Conservation (phyloP, 1,140 invertebrate species). For the Tachypleus tridentatus region DNA sequence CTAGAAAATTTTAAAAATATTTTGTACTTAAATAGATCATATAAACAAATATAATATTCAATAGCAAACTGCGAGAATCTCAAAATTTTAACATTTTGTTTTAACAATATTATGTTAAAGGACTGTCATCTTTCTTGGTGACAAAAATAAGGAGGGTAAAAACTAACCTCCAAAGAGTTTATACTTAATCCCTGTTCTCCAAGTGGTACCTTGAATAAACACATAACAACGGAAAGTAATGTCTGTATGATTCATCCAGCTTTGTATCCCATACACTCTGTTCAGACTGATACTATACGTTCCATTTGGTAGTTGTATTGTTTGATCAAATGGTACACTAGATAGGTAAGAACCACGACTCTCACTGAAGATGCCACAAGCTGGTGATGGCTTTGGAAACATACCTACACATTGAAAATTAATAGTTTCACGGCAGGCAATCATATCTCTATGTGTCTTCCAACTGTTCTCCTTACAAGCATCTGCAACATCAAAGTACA, state of each 20-base stretch:
- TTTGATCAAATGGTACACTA: conserved; percentile 23
- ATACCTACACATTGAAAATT: conserved; percentile 25
- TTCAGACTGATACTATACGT: conserved; percentile 25
- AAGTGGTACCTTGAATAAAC: conserved; percentile 24
- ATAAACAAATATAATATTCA: no score
- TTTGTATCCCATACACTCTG: conserved; percentile 17
- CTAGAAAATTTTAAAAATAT: no score
- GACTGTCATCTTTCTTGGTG: no score
- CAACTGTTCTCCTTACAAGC: conserved; percentile 23
- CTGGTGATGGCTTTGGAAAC: conserved; percentile 25
- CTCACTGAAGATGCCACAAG: conserved; percentile 26
- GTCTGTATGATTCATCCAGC: conserved; percentile 23
- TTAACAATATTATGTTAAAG: no score
- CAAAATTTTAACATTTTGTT: no score
- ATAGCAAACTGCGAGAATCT: no score
- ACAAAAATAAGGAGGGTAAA: no score
- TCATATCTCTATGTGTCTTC: conserved; percentile 20
- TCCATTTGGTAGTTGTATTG: conserved; percentile 17
- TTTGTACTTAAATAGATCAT: no score
- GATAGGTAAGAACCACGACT: conserved; percentile 13
- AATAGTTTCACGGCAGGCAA: conserved; percentile 22
- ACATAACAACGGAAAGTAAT: conserved; percentile 25
- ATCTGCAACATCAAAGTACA: conserved; percentile 13
- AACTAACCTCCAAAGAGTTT: conserved; percentile 23
- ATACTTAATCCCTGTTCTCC: conserved; percentile 22